Evolutionary conservation across 2,113 vertebrate species (phyloP), one percentile per base, ranked within the genome.

Genomic region (Myrmecobius fasciatus): DNA sequence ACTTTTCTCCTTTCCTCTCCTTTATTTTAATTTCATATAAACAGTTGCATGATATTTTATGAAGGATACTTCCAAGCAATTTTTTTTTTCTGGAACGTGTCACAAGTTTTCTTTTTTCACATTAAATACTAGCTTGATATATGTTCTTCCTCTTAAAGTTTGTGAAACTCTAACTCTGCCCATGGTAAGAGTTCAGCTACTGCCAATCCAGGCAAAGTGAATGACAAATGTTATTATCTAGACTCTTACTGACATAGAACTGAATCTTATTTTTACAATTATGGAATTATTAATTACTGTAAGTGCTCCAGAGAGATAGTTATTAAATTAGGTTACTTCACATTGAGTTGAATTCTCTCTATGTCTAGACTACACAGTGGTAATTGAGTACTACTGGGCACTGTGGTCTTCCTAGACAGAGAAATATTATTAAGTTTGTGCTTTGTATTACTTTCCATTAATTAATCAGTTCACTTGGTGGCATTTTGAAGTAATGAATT

Each of bases 1-100:
- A 94, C 6, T 0, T 97, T 97, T 92, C 52, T 43, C 49, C 53
- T 20, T 54, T 46, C 20, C 94, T 46, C 91, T 90, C 90, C 92
- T 20, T 94, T 48, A 89, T 89, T 90, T 93, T 96, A 97, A 98
- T 97, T 97, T 95, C 17, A 0, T 95, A 96, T 92, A 75, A 97
- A 92, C 94, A 98, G 96, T 94, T 95, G 93, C 54, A 95, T 95
- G 96, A 93, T 95, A 96, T 97, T 97, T 97, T 91, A 91, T 94
- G 91, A 53, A 96, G 96, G n/a, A 95, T 96, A 93, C 53, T 96
- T 94, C 75, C 94, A 97, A 92, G 93, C 53, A 95, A 53, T 94
- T 92, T 83, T 83, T 83, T n/a, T 83, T 94, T 2, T 12, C 93
- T 94, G 92, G 92, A 96, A 98, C 60, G 52, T 17, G 20, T 95